phyloP scores from a whole-genome alignment of 2,888 invertebrate genomes.

The Noctuana brunneofusca region DNA sequence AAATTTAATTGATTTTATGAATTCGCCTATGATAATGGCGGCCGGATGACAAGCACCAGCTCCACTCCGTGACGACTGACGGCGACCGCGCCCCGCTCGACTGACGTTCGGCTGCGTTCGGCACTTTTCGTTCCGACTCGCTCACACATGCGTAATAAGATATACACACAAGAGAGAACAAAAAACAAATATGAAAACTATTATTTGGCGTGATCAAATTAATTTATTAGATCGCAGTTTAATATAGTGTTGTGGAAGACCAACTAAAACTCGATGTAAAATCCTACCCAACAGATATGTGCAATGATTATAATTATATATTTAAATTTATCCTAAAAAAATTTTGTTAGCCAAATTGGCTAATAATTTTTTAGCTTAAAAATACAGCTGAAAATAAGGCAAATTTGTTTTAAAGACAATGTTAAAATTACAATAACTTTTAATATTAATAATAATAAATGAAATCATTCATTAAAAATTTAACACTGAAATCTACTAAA shows the following conservation, averaged over 20 bases:
- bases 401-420: too few relatives aligned
- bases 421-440: too few relatives aligned
- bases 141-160: constrained; percentile 77
- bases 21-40: constrained; percentile 84
- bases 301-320: too few relatives aligned
- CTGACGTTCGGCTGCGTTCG: constrained; percentile 80
- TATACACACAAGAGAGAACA: constrained; percentile 66
- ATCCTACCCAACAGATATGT: too few relatives aligned
- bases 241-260: background rate
- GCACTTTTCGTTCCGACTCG: constrained; percentile 75
- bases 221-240: constrained; percentile 2
- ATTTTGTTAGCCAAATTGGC: too few relatives aligned
- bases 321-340: too few relatives aligned
- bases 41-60: constrained; percentile 83
- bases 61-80: constrained; percentile 84
- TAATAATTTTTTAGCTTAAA: too few relatives aligned
- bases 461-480: too few relatives aligned
- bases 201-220: constrained; percentile 40
- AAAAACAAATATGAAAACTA: constrained; percentile 51
- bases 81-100: constrained; percentile 84
- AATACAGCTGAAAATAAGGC: too few relatives aligned
- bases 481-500: too few relatives aligned
- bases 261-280: background rate
- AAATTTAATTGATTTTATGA: constrained; percentile 78
- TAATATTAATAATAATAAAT: too few relatives aligned